Conservation (phyloP, 2,888 invertebrate species). For the Caenorhabditis panamensis region DNA sequence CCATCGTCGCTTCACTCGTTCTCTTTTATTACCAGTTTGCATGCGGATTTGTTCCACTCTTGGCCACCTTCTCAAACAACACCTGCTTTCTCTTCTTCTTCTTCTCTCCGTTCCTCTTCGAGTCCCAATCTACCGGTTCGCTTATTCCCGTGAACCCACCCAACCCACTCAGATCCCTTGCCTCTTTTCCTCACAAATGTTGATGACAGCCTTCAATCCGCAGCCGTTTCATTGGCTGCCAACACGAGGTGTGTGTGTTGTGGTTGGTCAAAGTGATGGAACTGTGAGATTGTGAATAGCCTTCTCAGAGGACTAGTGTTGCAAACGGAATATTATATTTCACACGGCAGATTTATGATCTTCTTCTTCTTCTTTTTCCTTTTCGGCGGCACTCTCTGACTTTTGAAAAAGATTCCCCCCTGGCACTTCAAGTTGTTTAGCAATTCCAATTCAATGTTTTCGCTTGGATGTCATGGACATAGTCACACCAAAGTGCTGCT, state of each 20-base stretch:
- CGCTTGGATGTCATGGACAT: not conserved
- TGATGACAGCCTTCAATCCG: not conserved
- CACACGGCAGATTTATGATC: constrained; percentile 16
- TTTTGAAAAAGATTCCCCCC: not conserved
- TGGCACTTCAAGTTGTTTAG: constrained; percentile 17
- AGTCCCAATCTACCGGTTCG: constrained; percentile 26
- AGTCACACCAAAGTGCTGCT: constrained; percentile 3
- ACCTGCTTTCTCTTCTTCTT: constrained; percentile 12
- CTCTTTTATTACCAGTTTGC: constrained; percentile 17
- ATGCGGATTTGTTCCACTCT: constrained; percentile 48
- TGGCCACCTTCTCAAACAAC: constrained; percentile 28
- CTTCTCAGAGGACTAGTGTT: constrained; percentile 41
- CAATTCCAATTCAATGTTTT: constrained; percentile 2
- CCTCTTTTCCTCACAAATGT: not conserved
- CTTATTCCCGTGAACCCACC: constrained; percentile 14
- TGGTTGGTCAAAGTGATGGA: constrained; percentile 59
- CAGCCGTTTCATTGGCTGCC: constrained; percentile 1
- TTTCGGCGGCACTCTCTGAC: not conserved
- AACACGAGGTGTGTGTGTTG: constrained; percentile 16
- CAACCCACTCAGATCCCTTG: not conserved
- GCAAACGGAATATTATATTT: constrained; percentile 26
- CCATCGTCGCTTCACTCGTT: constrained; percentile 2
- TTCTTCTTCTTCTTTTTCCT: not conserved
- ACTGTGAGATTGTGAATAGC: constrained; percentile 50
- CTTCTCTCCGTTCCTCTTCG: not conserved